Evolutionary conservation across 2,888 invertebrate species (phyloP).

Genomic region (Hoplodrina blanda): DNA sequence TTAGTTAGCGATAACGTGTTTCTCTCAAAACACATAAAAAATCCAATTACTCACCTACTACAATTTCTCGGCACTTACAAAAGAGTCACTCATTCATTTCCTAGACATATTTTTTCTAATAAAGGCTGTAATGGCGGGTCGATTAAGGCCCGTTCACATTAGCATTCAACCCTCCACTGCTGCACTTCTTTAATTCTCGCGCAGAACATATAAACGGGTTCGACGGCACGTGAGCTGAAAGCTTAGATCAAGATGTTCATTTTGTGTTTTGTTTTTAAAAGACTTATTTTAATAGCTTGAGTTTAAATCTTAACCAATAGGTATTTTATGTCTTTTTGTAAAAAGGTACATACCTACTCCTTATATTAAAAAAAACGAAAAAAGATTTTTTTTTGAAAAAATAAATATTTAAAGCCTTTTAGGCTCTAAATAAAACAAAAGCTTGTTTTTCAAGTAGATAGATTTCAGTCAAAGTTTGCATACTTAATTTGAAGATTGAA

Average conservation of each 20-base stretch:
- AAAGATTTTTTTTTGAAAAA: not conserved
- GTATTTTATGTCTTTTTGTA: not conserved
- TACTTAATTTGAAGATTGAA: too few relatives aligned
- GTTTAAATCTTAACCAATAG: not conserved
- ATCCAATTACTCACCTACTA: too few relatives aligned
- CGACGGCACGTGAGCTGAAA: constrained; percentile 64
- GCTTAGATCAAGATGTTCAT: constrained; percentile 39
- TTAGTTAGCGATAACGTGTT: too few relatives aligned
- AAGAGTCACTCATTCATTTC: constrained; percentile 8
- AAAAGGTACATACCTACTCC: too few relatives aligned
- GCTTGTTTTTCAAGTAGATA: too few relatives aligned
- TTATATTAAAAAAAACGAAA: too few relatives aligned
- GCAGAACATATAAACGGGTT: constrained; percentile 65
- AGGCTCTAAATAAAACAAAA: not conserved
- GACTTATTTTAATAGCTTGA: not conserved
- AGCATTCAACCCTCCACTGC: constrained; percentile 66
- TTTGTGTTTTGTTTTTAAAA: constrained; percentile 13
- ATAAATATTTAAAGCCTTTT: not conserved
- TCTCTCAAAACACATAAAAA: not conserved
- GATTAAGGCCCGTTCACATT: constrained; percentile 62
- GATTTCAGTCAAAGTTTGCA: too few relatives aligned
- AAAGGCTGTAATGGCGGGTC: constrained; percentile 45
- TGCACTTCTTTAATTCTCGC: constrained; percentile 74
- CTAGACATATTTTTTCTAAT: constrained; percentile 43
- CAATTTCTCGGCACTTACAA: not conserved